Evolutionary conservation across 2,888 invertebrate genomes (phyloP), one percentile per base, ranked within the genome.

Genomic region (Monoplex corrugatus): DNA sequence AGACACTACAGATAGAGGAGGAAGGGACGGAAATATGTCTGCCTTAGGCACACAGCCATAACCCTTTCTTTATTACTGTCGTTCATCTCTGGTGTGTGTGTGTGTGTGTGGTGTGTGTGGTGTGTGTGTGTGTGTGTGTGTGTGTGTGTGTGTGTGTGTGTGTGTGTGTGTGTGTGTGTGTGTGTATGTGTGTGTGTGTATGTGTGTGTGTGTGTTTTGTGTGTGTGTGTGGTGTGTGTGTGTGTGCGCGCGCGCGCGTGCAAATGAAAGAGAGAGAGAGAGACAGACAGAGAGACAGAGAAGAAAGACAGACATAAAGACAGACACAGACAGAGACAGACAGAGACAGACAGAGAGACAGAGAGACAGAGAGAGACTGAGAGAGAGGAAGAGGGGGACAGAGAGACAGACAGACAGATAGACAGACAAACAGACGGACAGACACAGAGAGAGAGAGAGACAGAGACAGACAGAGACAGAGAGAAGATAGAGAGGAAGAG

Each of bases 361-460:
- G 68, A 68, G 19, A 68, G 68, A 68, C 68, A 68, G 68, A 68
- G 63, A 63, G 63, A 63, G 63, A 63, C 28, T 19, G 63, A 63
- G 63, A 19, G 63, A 63, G 63, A 63, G 63, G n/a, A n/a, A 6
- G 63, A 13, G 63, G n/a, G 63, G n/a, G 63, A 63, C 19, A 3
- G 63, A 63, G 63, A 19, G 63, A 63, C 28, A 63, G 23, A 19
- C 28, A 6, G 63, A 63, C 3, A 28, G n/a, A n/a, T n/a, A n/a
- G n/a, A n/a, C n/a, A n/a, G n/a, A n/a, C n/a, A n/a, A n/a, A n/a
- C n/a, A 63, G 28, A 19, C 28, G n/a, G 63, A 19, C 28, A 63
- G 63, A 63, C 28, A 63, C 28, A 63, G 63, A 63, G 63, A n/a
- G n/a, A n/a, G 23, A 63, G 28, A 19, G 63, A 63, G 63, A 19